phyloP scores from a whole-genome alignment of 2,888 invertebrate species.

The Ametastegia equiseti region DNA sequence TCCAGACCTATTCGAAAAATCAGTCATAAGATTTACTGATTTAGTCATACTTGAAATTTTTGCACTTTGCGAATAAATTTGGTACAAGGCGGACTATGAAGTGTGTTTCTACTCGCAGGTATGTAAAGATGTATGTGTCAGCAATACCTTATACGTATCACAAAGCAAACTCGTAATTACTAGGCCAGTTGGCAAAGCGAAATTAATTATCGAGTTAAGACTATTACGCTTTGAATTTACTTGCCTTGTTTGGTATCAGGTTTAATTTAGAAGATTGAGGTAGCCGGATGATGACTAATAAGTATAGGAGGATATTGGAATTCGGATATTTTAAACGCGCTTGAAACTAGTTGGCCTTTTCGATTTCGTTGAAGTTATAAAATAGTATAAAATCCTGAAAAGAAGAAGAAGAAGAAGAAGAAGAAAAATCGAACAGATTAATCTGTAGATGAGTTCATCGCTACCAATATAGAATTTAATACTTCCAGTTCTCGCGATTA shows the following conservation, averaged over 20 bases:
- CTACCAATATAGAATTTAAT: neutral
- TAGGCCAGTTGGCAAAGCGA: constrained; percentile 26
- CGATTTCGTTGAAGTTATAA: neutral
- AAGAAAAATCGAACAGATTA: neutral
- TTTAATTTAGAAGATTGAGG: neutral
- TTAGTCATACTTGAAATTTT: neutral
- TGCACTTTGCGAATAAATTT: neutral
- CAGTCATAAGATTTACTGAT: neutral
- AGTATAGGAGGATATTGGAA: neutral
- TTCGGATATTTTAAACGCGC: neutral
- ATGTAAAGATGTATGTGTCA: neutral
- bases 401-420: neutral
- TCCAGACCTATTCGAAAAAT: neutral
- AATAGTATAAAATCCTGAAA: neutral
- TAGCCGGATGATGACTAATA: neutral
- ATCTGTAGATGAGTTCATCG: constrained; percentile 29
- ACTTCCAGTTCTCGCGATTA: constrained; percentile 12
- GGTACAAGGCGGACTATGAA: constrained; percentile 13
- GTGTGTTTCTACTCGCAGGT: neutral
- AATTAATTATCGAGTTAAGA: constrained; percentile 34
- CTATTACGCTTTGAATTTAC: neutral
- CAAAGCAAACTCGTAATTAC: constrained; percentile 29
- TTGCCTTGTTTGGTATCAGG: neutral
- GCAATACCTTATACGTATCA: constrained; percentile 11
- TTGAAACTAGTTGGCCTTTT: neutral